phyloP scores from a whole-genome alignment of 1,140 invertebrate species.

The Chrysoperla carnea region DNA sequence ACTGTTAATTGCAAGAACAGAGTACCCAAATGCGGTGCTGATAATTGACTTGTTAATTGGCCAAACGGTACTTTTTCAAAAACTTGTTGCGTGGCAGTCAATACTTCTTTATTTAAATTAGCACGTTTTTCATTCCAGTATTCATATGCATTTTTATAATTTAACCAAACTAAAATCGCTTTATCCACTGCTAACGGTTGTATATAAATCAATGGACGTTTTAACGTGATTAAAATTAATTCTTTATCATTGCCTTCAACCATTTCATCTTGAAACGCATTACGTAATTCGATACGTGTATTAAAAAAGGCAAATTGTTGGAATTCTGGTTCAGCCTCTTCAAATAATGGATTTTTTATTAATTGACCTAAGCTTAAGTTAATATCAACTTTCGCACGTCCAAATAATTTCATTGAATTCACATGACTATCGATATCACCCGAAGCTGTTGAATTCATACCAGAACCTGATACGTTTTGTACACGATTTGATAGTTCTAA shows the following conservation, averaged over 20 bases:
- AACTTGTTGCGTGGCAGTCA: constrained; percentile 63
- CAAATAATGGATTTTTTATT: constrained; percentile 82
- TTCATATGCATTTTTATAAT: constrained; percentile 97
- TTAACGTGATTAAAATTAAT: constrained; percentile 80
- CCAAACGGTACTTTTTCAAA: constrained; percentile 60
- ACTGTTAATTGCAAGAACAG: constrained; percentile 88
- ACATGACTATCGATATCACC: neutral
- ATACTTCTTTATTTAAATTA: constrained; percentile 70
- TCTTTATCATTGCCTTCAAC: constrained; percentile 80
- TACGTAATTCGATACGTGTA: constrained; percentile 69
- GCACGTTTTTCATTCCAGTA: constrained; percentile 95
- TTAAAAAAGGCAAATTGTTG: constrained; percentile 96
- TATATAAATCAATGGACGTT: constrained; percentile 81
- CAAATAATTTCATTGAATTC: constrained; percentile 61
- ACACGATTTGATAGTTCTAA: constrained; percentile 87
- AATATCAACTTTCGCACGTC: constrained; percentile 83
- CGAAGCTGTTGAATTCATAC: constrained; percentile 25
- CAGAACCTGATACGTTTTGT: constrained; percentile 62
- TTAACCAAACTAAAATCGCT: constrained; percentile 92
- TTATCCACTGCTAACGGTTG: constrained; percentile 92
- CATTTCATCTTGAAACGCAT: constrained; percentile 82
- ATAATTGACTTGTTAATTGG: constrained; percentile 53
- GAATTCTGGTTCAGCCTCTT: constrained; percentile 92
- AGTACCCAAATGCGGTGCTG: constrained; percentile 63
- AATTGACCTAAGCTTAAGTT: constrained; percentile 90